Evolutionary conservation across 92 coral and sea anemone species (phyloP), one percentile per base, ranked within the genome.

Genomic region (Phenganax marumi): DNA sequence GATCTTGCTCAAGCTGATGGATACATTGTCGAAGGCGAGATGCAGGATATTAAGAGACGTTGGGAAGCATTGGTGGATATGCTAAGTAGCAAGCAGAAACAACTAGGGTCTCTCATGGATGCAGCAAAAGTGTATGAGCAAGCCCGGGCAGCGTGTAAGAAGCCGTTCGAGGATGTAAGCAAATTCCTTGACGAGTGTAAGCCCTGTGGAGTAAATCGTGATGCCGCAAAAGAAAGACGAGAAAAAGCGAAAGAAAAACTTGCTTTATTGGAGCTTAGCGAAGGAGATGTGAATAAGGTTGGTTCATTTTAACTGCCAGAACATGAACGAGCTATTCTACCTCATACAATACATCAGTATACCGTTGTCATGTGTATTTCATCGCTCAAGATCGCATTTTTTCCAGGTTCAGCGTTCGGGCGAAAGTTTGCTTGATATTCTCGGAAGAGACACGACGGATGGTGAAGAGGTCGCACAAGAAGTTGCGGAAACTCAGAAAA

Each of bases 21-120:
- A 81, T 95, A 73, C 81, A 91, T 95, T 22, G 89, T 93, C 13
- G 97, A 92, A 64, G 98, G 98, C 24, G 98, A 92, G 74, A 90
- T 84, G 0, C 90, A 91, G 84, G 98, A 95, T 70, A 80, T 88
- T 21, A 86, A 85, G 81, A 92, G 89, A 85, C 97, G 98, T 12
- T 95, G 87, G 85, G 92, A 89, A 47, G 69, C 72, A 13, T 88
- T 95, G 57, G 52, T 79, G 26, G 85, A 76, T n/a, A 89, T 85
- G 18, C 84, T 88, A 10, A 86, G 87, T 8, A 58, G 84, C 7
- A 77, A 89, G 18, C 83, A 92, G 66, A 89, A 86, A 26, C 92
- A 90, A 26, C 87, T 95, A 58, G 81, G 83, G 24, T 46, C 85
- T 14, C 74, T 90, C 71, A 84, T 85, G 56, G 96, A 86, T 50